phyloP scores from a whole-genome alignment of 2,797 vertebrate genomes.

The Pipistrellus pygmaeus region DNA sequence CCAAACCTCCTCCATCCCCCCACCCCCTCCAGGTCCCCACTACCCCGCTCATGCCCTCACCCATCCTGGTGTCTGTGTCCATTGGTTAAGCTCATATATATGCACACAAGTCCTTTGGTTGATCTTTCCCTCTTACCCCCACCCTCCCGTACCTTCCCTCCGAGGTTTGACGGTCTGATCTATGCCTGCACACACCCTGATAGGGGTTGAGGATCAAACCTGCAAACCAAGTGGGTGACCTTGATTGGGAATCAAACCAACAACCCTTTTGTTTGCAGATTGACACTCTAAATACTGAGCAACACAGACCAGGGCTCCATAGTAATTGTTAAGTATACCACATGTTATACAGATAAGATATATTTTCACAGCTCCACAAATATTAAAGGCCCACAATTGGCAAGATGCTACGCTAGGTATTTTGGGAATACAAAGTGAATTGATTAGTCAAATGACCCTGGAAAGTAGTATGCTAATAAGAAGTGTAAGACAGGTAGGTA shows the following conservation, averaged over 20 bases:
- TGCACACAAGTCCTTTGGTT: too few species aligned
- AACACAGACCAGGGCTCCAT: not conserved
- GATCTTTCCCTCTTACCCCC: too few species aligned
- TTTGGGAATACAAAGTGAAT: not conserved
- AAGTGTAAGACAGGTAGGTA: not conserved
- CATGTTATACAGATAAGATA: not conserved
- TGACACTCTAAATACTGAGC: not conserved
- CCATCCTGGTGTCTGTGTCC: too few species aligned
- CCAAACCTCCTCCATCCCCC: too few species aligned
- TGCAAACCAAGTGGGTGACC: not conserved
- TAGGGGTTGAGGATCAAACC: not conserved
- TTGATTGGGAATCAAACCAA: not conserved
- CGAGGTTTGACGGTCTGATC: too few species aligned
- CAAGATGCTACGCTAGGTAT: slow-evolving; percentile 14
- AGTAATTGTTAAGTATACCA: slow-evolving; percentile 14
- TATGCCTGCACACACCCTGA: not conserved
- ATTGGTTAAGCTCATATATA: too few species aligned
- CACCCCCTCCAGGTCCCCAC: too few species aligned
- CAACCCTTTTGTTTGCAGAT: not conserved
- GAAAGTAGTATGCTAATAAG: not conserved
- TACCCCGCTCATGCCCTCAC: too few species aligned
- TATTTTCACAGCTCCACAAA: slow-evolving; percentile 38
- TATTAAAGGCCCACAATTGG: not conserved
- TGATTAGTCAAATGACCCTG: not conserved
- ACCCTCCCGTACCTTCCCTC: too few species aligned